Evolutionary conservation across 2,113 vertebrate genomes (phyloP).

Genomic region (Gracilinanus agilis): DNA sequence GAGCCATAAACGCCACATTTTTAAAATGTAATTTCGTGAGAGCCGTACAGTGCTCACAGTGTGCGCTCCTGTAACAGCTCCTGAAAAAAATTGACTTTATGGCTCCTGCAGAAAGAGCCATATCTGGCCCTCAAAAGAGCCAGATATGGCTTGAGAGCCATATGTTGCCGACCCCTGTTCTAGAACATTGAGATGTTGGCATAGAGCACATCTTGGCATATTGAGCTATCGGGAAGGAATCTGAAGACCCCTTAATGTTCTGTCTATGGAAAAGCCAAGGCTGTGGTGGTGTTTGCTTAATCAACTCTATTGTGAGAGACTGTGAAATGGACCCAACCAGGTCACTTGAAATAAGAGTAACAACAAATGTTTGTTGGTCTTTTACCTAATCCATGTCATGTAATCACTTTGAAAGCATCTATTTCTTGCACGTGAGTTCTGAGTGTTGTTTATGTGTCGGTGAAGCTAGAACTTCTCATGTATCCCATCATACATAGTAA

Average conservation of each 20-base stretch:
- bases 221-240: not conserved
- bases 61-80: too few species aligned
- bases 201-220: not conserved
- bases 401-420: not conserved
- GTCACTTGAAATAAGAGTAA: not conserved
- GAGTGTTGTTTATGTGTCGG: not conserved
- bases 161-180: too few species aligned
- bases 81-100: too few species aligned
- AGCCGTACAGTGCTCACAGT: too few species aligned
- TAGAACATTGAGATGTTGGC: not conserved
- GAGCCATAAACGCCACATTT: too few species aligned
- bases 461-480: not conserved
- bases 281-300: not conserved
- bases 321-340: not conserved
- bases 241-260: not conserved
- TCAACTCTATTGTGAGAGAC: not conserved
- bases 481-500: not conserved
- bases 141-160: too few species aligned
- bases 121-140: too few species aligned
- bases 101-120: too few species aligned
- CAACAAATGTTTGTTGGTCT: not conserved
- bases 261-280: not conserved
- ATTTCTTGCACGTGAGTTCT: not conserved
- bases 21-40: too few species aligned
- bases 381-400: not conserved